Conservation (phyloP, 92 coral and sea anemone species). For the Galaxea fascicularis region DNA sequence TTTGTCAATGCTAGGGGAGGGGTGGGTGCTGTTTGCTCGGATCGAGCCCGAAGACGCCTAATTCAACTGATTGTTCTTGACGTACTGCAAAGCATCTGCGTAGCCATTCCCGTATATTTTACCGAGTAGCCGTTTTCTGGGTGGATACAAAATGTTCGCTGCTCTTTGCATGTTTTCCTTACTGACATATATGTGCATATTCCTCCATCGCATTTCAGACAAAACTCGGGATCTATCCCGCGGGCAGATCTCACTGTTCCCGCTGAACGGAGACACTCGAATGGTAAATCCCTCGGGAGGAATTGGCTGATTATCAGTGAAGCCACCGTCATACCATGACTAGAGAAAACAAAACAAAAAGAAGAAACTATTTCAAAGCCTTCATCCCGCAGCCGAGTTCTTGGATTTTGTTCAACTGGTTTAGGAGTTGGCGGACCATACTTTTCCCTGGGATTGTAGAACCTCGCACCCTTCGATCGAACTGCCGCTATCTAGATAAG, state of each 20-base stretch:
- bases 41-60: background rate
- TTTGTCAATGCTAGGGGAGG: too few relatives aligned
- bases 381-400: too few relatives aligned
- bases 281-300: slow-evolving; percentile 82
- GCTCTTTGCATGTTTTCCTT: slow-evolving; percentile 81
- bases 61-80: slow-evolving; percentile 23
- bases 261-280: slow-evolving; percentile 94
- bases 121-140: slow-evolving; percentile 44
- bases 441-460: too few relatives aligned
- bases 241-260: slow-evolving; percentile 92
- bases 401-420: too few relatives aligned
- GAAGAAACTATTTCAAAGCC: too few relatives aligned
- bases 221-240: slow-evolving; percentile 72
- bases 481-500: too few relatives aligned
- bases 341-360: slow-evolving; percentile 15
- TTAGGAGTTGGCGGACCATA: too few relatives aligned
- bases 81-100: slow-evolving; percentile 68
- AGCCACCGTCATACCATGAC: slow-evolving; percentile 98
- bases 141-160: slow-evolving; percentile 85
- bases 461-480: too few relatives aligned
- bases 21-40: too few relatives aligned
- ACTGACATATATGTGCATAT: slow-evolving; percentile 85
- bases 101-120: slow-evolving; percentile 67
- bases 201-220: slow-evolving; percentile 74
- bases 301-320: slow-evolving; percentile 89